Evolutionary conservation across 2,113 vertebrate species (phyloP).

Genomic region (Chinchilla lanigera): DNA sequence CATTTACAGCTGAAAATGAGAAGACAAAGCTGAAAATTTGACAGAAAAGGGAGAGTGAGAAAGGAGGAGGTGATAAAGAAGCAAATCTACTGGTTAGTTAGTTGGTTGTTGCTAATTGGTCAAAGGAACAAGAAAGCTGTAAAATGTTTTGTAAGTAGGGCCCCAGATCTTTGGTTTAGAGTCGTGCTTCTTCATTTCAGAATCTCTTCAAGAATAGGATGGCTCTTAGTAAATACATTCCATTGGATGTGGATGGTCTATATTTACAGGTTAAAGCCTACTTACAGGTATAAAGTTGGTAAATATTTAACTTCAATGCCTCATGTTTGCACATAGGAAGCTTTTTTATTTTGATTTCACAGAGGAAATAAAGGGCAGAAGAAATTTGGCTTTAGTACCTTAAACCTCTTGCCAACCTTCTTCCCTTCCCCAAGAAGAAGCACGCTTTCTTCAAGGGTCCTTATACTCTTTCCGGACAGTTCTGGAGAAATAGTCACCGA

Average conservation of each 20-base stretch:
- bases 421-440: not conserved
- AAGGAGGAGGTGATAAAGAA: not conserved
- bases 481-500: slow-evolving; percentile 41
- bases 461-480: not conserved
- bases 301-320: not conserved
- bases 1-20: slow-evolving; percentile 19
- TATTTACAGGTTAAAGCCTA: not conserved
- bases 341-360: not conserved
- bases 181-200: not conserved
- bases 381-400: not conserved
- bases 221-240: not conserved
- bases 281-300: not conserved
- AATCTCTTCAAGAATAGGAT: not conserved
- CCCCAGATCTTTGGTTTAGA: not conserved
- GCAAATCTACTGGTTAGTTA: not conserved
- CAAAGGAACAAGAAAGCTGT: not conserved
- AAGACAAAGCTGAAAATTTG: not conserved
- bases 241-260: not conserved
- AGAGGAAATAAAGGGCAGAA: not conserved
- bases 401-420: not conserved
- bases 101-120: not conserved
- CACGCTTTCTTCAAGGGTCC: not conserved
- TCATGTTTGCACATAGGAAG: not conserved
- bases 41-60: not conserved
- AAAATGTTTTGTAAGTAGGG: not conserved